A percentile compares a stretch with the other conserved stretches of the same genome.
These are phyloP conservation scores for Leucozona laternaria DNA, from an alignment of 2,888 invertebrate species.

Conservation along the genomic window DNA sequence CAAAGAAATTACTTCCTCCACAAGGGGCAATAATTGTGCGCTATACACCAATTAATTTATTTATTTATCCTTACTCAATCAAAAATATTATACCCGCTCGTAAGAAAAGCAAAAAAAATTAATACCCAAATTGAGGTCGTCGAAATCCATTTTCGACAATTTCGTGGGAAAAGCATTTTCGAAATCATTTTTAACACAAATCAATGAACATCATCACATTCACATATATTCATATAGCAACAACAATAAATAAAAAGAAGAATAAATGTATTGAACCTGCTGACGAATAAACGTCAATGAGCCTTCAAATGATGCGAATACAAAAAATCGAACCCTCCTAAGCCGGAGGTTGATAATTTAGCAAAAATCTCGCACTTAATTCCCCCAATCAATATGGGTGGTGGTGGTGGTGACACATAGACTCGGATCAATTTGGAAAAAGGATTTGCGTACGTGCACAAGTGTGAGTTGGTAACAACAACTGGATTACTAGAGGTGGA, in stretches of 20 bases:
- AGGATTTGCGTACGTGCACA: constrained; percentile 52
- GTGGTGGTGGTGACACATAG: constrained; percentile 25
- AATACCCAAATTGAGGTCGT: constrained; percentile 45
- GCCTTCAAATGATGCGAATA: constrained; percentile 45
- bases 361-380: constrained; percentile 67
- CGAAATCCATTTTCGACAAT: constrained; percentile 62
- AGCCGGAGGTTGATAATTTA: constrained; percentile 66
- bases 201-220: constrained; percentile 44
- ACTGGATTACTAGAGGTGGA: constrained; percentile 66
- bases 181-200: constrained; percentile 57
- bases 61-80: constrained; percentile 74
- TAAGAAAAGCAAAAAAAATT: constrained; percentile 13
- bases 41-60: constrained; percentile 74
- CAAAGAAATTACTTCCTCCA: constrained; percentile 72
- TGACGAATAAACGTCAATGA: constrained; percentile 61
- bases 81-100: constrained; percentile 19
- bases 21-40: constrained; percentile 72
- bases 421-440: constrained; percentile 26
- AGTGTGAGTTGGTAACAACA: constrained; percentile 33
- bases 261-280: constrained; percentile 57
- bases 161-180: constrained; percentile 74
- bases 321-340: constrained; percentile 26
- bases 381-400: constrained; percentile 70
- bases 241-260: neutral
- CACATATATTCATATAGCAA: too few relatives aligned